Base-by-base conservation (phyloP, 23 tunicate genomes). In the Ascidia mentula region DNA sequence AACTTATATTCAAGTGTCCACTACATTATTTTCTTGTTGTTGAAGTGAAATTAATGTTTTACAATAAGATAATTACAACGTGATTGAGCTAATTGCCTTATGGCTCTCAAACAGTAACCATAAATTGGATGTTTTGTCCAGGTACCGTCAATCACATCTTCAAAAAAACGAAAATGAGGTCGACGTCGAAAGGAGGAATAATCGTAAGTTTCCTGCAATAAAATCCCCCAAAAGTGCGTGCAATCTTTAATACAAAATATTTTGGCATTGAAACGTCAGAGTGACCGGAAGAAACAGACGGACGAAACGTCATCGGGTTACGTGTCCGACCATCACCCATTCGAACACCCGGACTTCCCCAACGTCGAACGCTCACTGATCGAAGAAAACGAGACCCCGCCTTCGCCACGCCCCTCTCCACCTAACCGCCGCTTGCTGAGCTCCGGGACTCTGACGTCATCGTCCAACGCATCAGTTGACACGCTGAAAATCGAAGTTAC, bases 261-360 rank as follows among this genome's bases (percentile, higher is more conserved):
- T 53, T 20, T 53, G 24, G 1, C 65, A 9, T 26, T 6, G 65
- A 53, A 53, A 9, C 53, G 53, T 42, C 65, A 53, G 65, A 7
- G 30, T 20, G 38, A 77, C 69, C 81, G 40, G 31, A 79, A 65
- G 22, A 59, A 60, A 7, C 75, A 74, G 20, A 79, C 40, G 6
- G 82, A 78, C 40, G 82, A 77, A 60, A 60, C 72, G 4, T 85
- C 82, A 38, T 77, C 82, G 9, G 89, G 89, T 45, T 85, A 85
- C 71, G 89, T 75, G 34, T 77, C 82, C 36, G 87, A 83, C 22
- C 87, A 75, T 32, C 81, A 36, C 26, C 31, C 37, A 18, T 24
- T 36, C 33, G 65, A 53, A 53, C 65, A 53, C 22, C 24, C 65
- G 28, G 65, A 53, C 65, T 28, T 53, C 24, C 65, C 13, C 7